A percentile compares a stretch with the other conserved stretches of the same genome.
Evolutionary conservation across 2,113 vertebrate genomes (phyloP).

Genomic region (Tachysurus fulvidraco): DNA sequence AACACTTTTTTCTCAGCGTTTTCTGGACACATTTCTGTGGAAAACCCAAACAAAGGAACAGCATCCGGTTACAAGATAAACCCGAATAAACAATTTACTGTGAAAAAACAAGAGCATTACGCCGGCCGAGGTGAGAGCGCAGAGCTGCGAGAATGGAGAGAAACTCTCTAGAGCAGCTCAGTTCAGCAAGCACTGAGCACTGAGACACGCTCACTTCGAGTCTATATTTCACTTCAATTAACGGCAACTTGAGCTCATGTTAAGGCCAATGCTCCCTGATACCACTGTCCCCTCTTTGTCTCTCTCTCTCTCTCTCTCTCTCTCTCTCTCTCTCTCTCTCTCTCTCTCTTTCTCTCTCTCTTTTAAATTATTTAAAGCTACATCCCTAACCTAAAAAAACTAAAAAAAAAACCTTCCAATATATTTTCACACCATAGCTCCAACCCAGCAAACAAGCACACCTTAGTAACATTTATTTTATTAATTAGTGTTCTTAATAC

Average conservation of each 20-base stretch:
- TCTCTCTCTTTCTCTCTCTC: too few relatives aligned
- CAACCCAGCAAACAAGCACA: neutral
- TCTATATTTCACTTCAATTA: neutral
- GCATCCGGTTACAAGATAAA: neutral
- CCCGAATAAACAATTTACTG: neutral
- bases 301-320: too few relatives aligned
- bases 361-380: too few relatives aligned
- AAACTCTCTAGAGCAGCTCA: neutral
- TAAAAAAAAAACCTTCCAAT: too few relatives aligned
- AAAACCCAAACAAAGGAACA: too few relatives aligned
- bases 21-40: neutral
- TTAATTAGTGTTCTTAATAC: neutral
- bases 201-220: neutral
- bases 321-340: too few relatives aligned
- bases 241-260: neutral
- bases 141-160: neutral
- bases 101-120: neutral
- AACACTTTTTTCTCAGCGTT: neutral
- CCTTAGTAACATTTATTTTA: neutral
- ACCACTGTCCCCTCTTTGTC: too few relatives aligned
- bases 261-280: too few relatives aligned
- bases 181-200: slow-evolving; percentile 5
- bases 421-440: neutral
- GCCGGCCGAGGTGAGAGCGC: neutral
- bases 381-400: too few relatives aligned